These are phyloP conservation scores for Trissolcus japonicus DNA, from an alignment of 2,888 invertebrate genomes.

Conservation along the genomic window DNA sequence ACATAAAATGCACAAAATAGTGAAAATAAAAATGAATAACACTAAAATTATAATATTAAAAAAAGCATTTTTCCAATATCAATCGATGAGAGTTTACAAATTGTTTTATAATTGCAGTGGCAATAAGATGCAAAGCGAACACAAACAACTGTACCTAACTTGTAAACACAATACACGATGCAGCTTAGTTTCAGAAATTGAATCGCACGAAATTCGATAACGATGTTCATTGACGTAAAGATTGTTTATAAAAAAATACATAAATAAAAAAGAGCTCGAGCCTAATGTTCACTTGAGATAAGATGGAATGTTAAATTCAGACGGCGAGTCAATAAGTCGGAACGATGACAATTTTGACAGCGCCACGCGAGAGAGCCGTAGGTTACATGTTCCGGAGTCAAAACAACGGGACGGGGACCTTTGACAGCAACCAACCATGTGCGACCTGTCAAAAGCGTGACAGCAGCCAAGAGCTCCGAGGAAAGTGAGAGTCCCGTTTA, in stretches of 20 bases:
- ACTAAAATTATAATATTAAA: no score
- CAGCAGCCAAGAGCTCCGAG: background rate
- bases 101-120: no score
- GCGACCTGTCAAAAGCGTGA: slow-evolving; percentile 12
- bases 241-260: background rate
- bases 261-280: no score
- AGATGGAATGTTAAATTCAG: no score
- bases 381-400: slow-evolving; percentile 17
- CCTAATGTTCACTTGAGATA: no score
- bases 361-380: background rate
- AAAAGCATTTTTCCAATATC: no score
- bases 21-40: no score
- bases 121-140: no score
- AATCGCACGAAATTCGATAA: background rate
- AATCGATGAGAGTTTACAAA: no score
- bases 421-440: slow-evolving; percentile 14
- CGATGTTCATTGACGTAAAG: slow-evolving; percentile 10
- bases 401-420: background rate
- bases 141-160: background rate
- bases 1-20: no score
- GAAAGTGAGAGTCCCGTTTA: no score
- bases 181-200: background rate
- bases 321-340: background rate
- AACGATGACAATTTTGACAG: slow-evolving; percentile 22
- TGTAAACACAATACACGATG: background rate